Evolutionary conservation across 2,113 vertebrate species (phyloP).

Genomic region (Choloepus hoffmanni): DNA sequence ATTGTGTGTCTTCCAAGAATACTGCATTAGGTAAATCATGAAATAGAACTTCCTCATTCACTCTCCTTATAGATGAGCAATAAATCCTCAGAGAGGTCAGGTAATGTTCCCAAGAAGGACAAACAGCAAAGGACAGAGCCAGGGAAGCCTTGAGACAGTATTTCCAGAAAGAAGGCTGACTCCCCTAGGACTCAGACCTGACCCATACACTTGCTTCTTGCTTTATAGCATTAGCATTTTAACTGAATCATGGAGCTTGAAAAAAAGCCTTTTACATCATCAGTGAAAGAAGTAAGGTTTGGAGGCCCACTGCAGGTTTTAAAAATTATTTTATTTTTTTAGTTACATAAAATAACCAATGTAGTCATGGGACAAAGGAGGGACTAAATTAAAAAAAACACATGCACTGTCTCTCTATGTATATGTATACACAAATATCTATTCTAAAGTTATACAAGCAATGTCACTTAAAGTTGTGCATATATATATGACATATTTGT

Average conservation of each 20-base stretch:
- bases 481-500: not conserved
- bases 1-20: not conserved
- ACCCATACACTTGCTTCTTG: not conserved
- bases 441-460: not conserved
- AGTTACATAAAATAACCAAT: not conserved
- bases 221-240: not conserved
- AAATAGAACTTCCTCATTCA: not conserved
- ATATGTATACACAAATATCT: not conserved
- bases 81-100: not conserved
- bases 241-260: not conserved
- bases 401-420: not conserved
- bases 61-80: not conserved
- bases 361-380: not conserved
- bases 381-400: not conserved
- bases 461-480: not conserved
- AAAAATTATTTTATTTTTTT: not conserved
- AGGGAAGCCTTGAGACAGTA: fast-evolving
- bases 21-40: not conserved
- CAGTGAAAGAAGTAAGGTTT: not conserved
- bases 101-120: not conserved
- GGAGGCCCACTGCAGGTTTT: not conserved
- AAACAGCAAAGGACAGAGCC: not conserved
- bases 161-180: not conserved
- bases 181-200: fast-evolving
- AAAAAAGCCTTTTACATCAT: not conserved